Percentiles rank a stretch among this genome's conserved stretches.
These are phyloP conservation scores for Nematolebias whitei DNA, from an alignment of 2,113 vertebrate genomes.

Conservation along the genomic window DNA sequence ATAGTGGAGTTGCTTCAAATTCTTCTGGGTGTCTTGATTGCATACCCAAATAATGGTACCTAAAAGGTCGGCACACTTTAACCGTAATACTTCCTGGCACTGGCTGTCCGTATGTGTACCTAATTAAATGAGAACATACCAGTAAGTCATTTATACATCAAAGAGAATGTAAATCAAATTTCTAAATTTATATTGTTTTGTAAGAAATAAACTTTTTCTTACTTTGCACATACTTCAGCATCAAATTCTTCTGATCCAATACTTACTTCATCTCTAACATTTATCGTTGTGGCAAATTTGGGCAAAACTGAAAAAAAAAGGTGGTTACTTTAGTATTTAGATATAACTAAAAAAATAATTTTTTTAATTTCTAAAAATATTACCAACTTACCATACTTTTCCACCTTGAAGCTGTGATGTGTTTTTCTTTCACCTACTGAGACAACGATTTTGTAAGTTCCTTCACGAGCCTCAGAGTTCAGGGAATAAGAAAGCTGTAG, in stretches of 20 bases:
- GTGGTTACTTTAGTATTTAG: not conserved
- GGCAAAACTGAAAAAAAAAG: constrained; percentile 36
- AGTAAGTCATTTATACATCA: not conserved
- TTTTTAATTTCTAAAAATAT: not conserved
- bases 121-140: constrained; percentile 17
- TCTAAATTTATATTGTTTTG: not conserved
- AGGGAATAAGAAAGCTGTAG: constrained; percentile 69
- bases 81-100: constrained; percentile 60
- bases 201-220: constrained; percentile 46
- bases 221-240: constrained; percentile 67
- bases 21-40: fast-evolving
- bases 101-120: constrained; percentile 77
- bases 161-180: not conserved
- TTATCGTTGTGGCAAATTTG: constrained; percentile 67
- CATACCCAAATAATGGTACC: fast-evolving
- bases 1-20: not conserved
- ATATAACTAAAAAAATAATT: not conserved
- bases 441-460: constrained; percentile 52
- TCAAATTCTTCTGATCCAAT: constrained; percentile 41
- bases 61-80: constrained; percentile 37
- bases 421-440: not conserved
- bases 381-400: constrained; percentile 71
- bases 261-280: constrained; percentile 28
- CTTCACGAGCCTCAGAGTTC: constrained; percentile 71
- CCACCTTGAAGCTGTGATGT: constrained; percentile 66